Evolutionary conservation across 2,888 invertebrate species (phyloP).

Genomic region (Boloria selene): DNA sequence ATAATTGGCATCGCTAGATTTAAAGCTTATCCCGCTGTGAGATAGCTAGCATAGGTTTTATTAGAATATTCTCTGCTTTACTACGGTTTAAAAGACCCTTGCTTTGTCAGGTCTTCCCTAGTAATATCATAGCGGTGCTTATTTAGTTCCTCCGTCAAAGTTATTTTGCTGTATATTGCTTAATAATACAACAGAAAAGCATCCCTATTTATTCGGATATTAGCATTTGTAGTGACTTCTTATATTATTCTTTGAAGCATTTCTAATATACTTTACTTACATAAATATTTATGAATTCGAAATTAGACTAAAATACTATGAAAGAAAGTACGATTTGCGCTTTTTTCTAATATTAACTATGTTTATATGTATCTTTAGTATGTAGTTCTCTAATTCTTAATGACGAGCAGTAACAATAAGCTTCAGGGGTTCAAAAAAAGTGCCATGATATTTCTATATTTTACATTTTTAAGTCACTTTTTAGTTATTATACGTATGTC

Average conservation of each 20-base stretch:
- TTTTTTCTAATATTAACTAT: too few species aligned
- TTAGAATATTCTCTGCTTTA: constrained; percentile 13
- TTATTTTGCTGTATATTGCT: constrained; percentile 24
- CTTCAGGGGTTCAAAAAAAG: too few species aligned
- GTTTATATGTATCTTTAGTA: too few species aligned
- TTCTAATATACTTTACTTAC: too few species aligned
- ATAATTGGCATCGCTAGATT: constrained; percentile 9
- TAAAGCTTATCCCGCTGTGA: background rate
- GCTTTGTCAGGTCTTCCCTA: constrained; percentile 4
- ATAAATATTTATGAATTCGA: too few species aligned
- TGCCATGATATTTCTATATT: too few species aligned
- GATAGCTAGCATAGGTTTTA: constrained; percentile 8
- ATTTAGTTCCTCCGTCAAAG: constrained; percentile 15
- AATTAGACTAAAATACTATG: too few species aligned
- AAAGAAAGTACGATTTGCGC: too few species aligned
- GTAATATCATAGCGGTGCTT: background rate
- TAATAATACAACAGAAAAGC: constrained; percentile 17
- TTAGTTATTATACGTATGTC: too few species aligned
- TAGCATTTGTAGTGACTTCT: background rate
- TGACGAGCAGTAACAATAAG: too few species aligned
- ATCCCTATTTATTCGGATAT: constrained; percentile 11
- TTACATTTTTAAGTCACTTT: too few species aligned
- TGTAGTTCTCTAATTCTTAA: too few species aligned
- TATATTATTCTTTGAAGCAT: background rate
- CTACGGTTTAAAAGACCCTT: constrained; percentile 5